Base-by-base conservation (phyloP, 2,888 invertebrate genomes). In the Tenthredo distinguenda region DNA sequence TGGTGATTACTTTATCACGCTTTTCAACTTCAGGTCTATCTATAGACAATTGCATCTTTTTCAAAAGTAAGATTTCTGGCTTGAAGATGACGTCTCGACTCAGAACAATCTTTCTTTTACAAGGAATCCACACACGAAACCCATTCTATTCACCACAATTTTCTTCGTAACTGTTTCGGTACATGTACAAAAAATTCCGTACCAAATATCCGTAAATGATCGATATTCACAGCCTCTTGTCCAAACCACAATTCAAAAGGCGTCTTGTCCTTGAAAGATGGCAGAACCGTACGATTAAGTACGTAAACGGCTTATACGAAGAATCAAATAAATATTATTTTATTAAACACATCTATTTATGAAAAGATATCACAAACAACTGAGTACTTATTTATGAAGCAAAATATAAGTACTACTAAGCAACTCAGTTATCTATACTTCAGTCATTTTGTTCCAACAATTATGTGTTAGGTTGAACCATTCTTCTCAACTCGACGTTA, bases 251-350 rank as follows among this genome's bases (percentile, higher is more conserved):
- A 34, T 87, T 92, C 91, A 86, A 86, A 89, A 5, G 91, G 88
- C 62, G 90, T 88, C 43, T 85, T 86, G 47, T 88, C 87, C 3
- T 82, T 40, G 3, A 88, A 87, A 50, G 90, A 88, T 31, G 87
- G 91, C 4, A 90, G 89, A 43, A 90, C 90, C 2, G 87, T 91
- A 74, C 91, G 87, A 85, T 93, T 93, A 3, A 93, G 86, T 47
- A 92, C 85, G 85, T 91, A 92, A 1, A 90, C 89, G 9, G 91
- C 91, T 26, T 26, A 26, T 26, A 26, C 26, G 26, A 26, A 26
- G 26, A 26, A 26, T 26, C 0, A 26, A 26, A 26, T 26, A 1
- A 26, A 26, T 26, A 26, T 26, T 26, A 26, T 0, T 26, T 26
- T 26, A 26, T 26, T 26, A 26, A 26, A 26, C 26, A 26, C 26